Base-by-base conservation (phyloP, 2,888 invertebrate genomes). In the Pseudeuparius sepicola region DNA sequence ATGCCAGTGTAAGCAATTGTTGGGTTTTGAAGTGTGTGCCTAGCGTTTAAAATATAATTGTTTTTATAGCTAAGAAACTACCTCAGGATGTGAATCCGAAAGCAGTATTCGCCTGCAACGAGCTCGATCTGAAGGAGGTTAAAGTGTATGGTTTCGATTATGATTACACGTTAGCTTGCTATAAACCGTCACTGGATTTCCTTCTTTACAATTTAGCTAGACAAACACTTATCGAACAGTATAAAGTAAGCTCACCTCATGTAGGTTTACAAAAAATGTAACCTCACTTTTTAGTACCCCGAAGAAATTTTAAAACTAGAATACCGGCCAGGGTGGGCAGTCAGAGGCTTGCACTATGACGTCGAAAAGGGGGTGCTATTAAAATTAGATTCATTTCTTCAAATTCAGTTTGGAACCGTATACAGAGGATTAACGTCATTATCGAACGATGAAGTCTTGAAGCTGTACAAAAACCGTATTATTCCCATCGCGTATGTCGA, bases 61-160 rank as follows among this genome's bases (percentile, higher is more conserved):
- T 42, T 68, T 41, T n/a, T n/a, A n/a, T 54, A 88, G 88, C 87
- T 1, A 88, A 88, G 59, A 89, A 89, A 57, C 62, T 88, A 16
- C 89, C 89, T 3, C 75, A 77, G 54, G 83, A 89, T 69, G 89
- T 90, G 1, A 84, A 89, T 55, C 75, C 81, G 1, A 70, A 74
- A 51, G 89, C 87, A 24, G 90, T 97, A 2, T 97, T 94, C 66
- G 92, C 93, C 7, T 96, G 94, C 63, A 97, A 97, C 66, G 94
- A 96, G 57, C 67, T 96, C 37, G 85, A 93, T 60, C 66, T 97
- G 33, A 73, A 81, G 43, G 86, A 92, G 62, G 87, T 97, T 24
- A 77, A 86, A 53, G 89, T 94, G 1, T 94, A 93, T 68, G 90
- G 97, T 24, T 97, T 97, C 67, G 97, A 97, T 65, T 97, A 97